Percentiles rank a stretch among this genome's conserved stretches.
Conservation (phyloP, 2,113 vertebrate species). For the Caranx melampygus region DNA sequence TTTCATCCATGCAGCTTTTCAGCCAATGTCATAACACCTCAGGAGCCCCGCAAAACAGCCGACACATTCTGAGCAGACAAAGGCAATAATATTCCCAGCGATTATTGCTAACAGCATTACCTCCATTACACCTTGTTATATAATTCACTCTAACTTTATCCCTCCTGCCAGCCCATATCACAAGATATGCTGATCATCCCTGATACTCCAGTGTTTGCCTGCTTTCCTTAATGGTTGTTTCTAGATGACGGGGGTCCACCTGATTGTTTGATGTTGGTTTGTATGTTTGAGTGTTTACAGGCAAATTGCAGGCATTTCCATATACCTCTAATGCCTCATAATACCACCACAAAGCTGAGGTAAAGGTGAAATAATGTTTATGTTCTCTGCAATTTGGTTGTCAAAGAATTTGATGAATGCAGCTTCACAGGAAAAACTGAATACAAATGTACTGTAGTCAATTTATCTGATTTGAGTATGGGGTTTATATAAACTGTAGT, state of each 20-base stretch:
- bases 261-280: background rate
- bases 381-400: background rate
- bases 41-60: background rate
- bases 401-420: background rate
- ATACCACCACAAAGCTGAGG: background rate
- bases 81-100: constrained; percentile 13
- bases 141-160: background rate
- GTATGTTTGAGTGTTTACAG: constrained; percentile 6
- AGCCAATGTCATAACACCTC: background rate
- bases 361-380: background rate
- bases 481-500: background rate
- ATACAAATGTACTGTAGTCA: background rate
- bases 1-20: constrained; percentile 1
- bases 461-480: background rate
- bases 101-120: constrained; percentile 25
- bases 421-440: constrained; percentile 4
- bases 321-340: constrained; percentile 31
- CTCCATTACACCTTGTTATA: constrained; percentile 21
- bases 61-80: constrained; percentile 21
- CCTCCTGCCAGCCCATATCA: constrained; percentile 1
- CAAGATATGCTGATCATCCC: constrained; percentile 40
- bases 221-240: constrained; percentile 24
- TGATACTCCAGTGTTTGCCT: constrained; percentile 15
- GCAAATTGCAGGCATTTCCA: constrained; percentile 29
- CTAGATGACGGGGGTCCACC: constrained; percentile 24